Conservation (phyloP, 2,888 invertebrate genomes). For the Timema cristinae region DNA sequence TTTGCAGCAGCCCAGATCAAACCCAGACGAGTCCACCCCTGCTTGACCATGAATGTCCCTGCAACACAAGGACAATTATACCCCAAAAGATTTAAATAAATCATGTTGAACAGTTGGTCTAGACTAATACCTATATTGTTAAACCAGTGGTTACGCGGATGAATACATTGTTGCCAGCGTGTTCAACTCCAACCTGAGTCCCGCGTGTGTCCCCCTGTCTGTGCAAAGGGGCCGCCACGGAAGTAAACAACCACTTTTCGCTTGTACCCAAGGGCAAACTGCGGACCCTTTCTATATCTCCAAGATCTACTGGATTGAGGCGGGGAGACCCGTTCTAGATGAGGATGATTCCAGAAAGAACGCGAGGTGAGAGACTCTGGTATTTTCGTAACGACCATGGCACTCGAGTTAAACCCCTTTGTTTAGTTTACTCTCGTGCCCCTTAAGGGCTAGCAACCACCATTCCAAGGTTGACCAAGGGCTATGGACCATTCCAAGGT, state of each 20-base stretch:
- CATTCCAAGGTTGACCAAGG: too few relatives aligned
- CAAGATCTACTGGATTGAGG: slow-evolving; percentile 61
- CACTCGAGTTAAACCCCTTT: too few relatives aligned
- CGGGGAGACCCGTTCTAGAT: slow-evolving; percentile 54
- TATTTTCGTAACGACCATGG: slow-evolving; percentile 31
- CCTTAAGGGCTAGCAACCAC: too few relatives aligned
- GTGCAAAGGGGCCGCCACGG: slow-evolving; percentile 55
- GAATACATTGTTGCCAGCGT: slow-evolving; percentile 27
- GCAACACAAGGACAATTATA: not conserved
- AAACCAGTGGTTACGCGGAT: not conserved
- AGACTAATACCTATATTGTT: too few relatives aligned
- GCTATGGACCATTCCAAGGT: too few relatives aligned
- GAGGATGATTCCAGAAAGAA: slow-evolving; percentile 54
- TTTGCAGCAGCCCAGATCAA: too few relatives aligned
- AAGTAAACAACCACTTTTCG: slow-evolving; percentile 52
- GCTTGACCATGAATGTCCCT: not conserved
- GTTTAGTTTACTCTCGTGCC: too few relatives aligned
- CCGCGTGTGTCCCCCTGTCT: slow-evolving; percentile 55
- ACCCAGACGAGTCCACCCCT: too few relatives aligned
- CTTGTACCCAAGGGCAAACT: slow-evolving; percentile 55
- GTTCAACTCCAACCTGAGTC: slow-evolving; percentile 50
- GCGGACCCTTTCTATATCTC: slow-evolving; percentile 62
- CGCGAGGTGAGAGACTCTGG: slow-evolving; percentile 40
- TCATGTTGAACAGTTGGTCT: too few relatives aligned
- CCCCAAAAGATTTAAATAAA: too few relatives aligned